Base-by-base conservation (phyloP, 1,140 invertebrate genomes). In the Tetranychus urticae region DNA sequence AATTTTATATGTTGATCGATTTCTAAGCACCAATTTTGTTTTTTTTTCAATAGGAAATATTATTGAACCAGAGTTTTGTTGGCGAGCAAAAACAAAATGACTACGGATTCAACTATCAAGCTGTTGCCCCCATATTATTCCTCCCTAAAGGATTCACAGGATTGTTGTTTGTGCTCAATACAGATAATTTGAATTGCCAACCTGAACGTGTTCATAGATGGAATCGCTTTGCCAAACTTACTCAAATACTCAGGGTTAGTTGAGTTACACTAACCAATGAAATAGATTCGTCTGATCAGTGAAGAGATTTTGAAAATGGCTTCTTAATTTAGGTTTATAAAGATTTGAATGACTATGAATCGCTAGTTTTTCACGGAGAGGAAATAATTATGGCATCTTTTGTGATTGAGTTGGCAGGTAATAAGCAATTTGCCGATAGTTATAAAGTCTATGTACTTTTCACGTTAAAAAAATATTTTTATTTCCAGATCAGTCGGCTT, bases 371-470 rank as follows among this genome's bases (percentile, higher is more conserved):
- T 10, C 5, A 42, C 39, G 39, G 39, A 42, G 10, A 42, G 5
- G 39, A 42, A 6, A 5, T 6, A 42, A 10, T 13, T 31, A 33
- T 61, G 14, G 1, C 48, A 52, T 33, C 48, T 6, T 59, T 63
- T 45, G 46, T 13, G 23, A 58, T 59, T 57, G 31, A 7, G 39
- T 31, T 66, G 34, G 8, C 48, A 58, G 45, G 56, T 63, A 62
- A 45, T 31, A 35, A 58, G 57, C 2, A 6, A 48, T 48, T 36
- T 59, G 2, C 14, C 14, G 35, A 23, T 13, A 23, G 6, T 31
- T 34, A 36, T 12, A 35, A 47, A 13, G 10, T 23, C 56, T 12
- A 46, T 31, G n/a, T 47, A 36, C 52, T 52, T 2, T 37, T 55
- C 47, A 5, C 10, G 4, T 57, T 57, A n/a, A 8, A n/a, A 5